Conservation (phyloP, 2,888 invertebrate genomes). For the Xanthia togata region DNA sequence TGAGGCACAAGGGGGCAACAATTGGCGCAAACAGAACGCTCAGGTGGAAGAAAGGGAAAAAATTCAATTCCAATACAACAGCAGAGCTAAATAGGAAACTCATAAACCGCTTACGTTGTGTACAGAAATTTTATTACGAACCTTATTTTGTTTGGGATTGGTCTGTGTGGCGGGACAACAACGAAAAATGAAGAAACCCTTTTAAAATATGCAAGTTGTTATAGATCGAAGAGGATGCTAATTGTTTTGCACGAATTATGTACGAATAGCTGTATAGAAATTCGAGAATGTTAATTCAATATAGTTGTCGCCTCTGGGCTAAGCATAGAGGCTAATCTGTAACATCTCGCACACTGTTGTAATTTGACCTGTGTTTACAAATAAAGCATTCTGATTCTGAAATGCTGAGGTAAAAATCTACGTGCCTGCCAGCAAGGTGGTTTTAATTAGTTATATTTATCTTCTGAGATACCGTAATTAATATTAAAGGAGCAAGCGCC, state of each 20-base stretch:
- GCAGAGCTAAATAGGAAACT: conserved; percentile 76
- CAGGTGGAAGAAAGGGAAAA: conserved; percentile 69
- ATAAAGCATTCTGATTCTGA: too few relatives aligned
- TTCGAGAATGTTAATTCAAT: too few relatives aligned
- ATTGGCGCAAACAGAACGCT: conserved; percentile 60
- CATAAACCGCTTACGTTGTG: conserved; percentile 79
- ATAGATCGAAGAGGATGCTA: too few relatives aligned
- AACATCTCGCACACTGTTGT: too few relatives aligned
- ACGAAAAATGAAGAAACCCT: conserved; percentile 6
- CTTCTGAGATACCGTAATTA: background rate
- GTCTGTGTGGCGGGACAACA: conserved; percentile 9
- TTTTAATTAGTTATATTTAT: background rate
- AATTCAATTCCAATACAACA: conserved; percentile 71
- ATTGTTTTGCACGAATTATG: too few relatives aligned
- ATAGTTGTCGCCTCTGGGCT: too few relatives aligned
- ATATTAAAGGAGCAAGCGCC: background rate
- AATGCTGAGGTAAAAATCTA: background rate
- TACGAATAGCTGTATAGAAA: background rate
- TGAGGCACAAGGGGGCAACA: conserved; percentile 61
- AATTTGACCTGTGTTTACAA: too few relatives aligned
- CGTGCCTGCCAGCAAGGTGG: background rate
- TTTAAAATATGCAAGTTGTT: background rate
- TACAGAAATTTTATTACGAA: conserved; percentile 72
- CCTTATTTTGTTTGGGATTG: conserved; percentile 62
- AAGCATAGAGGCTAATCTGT: too few relatives aligned